These are phyloP conservation scores for Vanacampus margaritifer DNA, from an alignment of 2,113 vertebrate species.

Conservation along the genomic window DNA sequence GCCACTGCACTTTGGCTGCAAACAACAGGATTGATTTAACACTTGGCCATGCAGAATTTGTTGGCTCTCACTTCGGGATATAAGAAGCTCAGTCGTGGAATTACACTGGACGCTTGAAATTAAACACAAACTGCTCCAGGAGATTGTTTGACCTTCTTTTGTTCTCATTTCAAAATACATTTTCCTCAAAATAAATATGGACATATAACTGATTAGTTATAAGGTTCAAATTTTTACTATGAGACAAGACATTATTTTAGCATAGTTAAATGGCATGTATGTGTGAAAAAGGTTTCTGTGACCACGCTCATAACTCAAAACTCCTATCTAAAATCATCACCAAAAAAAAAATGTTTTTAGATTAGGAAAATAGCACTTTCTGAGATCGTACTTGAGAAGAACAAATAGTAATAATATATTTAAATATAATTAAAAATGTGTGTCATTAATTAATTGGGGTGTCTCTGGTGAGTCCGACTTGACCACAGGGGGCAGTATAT, in stretches of 20 bases:
- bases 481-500: too few relatives aligned
- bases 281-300: not conserved
- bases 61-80: not conserved
- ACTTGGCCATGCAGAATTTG: not conserved
- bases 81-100: slow-evolving; percentile 1
- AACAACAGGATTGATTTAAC: not conserved
- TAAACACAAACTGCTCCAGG: not conserved
- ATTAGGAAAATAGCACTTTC: too few relatives aligned
- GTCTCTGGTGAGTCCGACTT: too few relatives aligned
- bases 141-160: not conserved
- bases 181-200: not conserved
- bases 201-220: not conserved
- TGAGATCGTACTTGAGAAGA: too few relatives aligned
- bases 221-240: not conserved
- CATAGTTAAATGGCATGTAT: not conserved
- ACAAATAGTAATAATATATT: too few relatives aligned
- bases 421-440: too few relatives aligned
- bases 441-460: too few relatives aligned
- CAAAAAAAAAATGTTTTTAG: too few relatives aligned
- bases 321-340: too few relatives aligned
- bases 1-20: not conserved
- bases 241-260: not conserved
- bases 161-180: not conserved
- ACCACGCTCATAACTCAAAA: too few relatives aligned
- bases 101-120: not conserved